phyloP scores from a whole-genome alignment of 2,797 vertebrate genomes.

The Apogon hyalosoma region DNA sequence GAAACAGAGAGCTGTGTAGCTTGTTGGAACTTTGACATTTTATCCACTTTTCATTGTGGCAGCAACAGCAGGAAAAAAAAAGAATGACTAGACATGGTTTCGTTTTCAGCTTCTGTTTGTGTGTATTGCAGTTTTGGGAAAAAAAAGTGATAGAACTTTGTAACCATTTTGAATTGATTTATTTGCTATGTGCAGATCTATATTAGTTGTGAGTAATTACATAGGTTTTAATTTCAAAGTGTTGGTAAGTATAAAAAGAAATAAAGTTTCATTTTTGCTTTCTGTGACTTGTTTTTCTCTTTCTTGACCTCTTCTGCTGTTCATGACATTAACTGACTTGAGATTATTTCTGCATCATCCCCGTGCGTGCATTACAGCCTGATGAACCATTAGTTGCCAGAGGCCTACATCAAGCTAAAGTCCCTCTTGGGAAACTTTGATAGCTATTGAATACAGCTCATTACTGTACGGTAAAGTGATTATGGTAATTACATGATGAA shows the following conservation, averaged over 20 bases:
- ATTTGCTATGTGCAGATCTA: conserved; percentile 82
- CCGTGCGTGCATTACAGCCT: not conserved
- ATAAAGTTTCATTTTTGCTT: conserved; percentile 84
- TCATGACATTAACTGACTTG: not conserved
- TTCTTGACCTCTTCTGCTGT: conserved; percentile 12
- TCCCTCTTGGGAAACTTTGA: not conserved
- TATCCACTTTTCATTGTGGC: conserved; percentile 53
- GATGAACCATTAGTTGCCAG: conserved; percentile 1
- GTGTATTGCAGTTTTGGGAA: conserved; percentile 73
- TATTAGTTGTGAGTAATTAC: conserved; percentile 83
- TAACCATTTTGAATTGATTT: conserved; percentile 78
- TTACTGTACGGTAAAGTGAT: conserved; percentile 21
- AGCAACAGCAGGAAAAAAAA: conserved; percentile 51
- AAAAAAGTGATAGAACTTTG: conserved; percentile 68
- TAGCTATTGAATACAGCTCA: conserved; percentile 32
- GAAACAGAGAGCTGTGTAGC: conserved; percentile 59
- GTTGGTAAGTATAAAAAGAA: conserved; percentile 80
- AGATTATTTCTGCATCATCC: not conserved
- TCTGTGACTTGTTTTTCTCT: conserved; percentile 64
- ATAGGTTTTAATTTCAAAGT: conserved; percentile 82
- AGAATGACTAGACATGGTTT: conserved; percentile 44
- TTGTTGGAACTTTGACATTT: conserved; percentile 42
- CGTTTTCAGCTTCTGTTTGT: conserved; percentile 69
- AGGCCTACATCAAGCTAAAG: not conserved
- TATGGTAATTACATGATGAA: conserved; percentile 32